phyloP scores from a whole-genome alignment of 2,113 vertebrate species.

The Oceanodroma tethys region DNA sequence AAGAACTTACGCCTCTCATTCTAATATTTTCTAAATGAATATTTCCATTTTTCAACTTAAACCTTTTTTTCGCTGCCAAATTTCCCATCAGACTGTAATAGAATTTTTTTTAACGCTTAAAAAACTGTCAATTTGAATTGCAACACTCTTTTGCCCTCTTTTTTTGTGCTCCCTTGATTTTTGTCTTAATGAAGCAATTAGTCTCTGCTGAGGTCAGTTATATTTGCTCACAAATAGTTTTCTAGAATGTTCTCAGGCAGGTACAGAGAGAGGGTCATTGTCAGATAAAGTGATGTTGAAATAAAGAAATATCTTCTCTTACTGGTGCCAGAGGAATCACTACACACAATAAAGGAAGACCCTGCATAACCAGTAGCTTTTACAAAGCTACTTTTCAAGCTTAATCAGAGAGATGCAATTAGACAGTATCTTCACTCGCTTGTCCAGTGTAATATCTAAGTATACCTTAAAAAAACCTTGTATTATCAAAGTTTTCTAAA shows the following conservation, averaged over 20 bases:
- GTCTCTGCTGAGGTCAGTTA: not conserved
- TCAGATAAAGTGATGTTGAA: not conserved
- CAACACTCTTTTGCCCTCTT: not conserved
- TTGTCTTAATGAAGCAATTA: constrained; percentile 14
- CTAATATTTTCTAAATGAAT: not conserved
- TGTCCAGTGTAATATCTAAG: not conserved
- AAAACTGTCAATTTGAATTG: not conserved
- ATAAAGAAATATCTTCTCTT: not conserved
- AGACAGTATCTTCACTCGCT: not conserved
- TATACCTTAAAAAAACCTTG: not conserved
- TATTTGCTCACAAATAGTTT: not conserved
- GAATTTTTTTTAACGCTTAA: not conserved
- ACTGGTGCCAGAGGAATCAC: not conserved
- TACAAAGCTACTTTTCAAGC: not conserved
- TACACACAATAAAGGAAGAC: not conserved
- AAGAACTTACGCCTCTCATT: not conserved
- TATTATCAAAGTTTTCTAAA: not conserved
- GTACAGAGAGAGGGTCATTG: not conserved
- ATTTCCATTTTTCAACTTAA: not conserved
- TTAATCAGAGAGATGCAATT: not conserved
- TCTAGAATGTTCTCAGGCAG: not conserved
- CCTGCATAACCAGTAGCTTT: not conserved
- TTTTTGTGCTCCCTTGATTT: not conserved
- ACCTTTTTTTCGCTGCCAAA: not conserved
- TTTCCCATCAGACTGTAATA: not conserved